phyloP scores from a whole-genome alignment of 2,797 vertebrate genomes.

The Sphenodon punctatus region DNA sequence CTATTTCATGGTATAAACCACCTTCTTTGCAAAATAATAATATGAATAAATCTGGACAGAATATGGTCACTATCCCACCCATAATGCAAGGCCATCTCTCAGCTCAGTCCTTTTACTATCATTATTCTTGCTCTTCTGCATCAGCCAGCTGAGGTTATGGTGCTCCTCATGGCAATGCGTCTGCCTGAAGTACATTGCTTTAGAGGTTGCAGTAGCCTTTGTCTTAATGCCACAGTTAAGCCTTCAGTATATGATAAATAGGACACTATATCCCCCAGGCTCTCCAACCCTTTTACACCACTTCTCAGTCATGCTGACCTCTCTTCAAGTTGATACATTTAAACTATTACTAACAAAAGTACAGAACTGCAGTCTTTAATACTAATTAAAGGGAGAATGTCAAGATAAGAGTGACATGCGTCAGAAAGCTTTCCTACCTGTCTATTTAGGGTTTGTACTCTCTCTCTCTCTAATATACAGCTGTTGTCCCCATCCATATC shows the following conservation, averaged over 20 bases:
- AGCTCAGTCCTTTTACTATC: no score
- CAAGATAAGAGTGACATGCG: neutral
- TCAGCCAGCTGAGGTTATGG: no score
- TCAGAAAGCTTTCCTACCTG: no score
- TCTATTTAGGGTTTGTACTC: no score
- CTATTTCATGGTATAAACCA: neutral
- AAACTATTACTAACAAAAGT: neutral
- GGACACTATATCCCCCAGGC: no score
- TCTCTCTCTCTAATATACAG: no score
- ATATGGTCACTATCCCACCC: neutral
- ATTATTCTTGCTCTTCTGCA: no score
- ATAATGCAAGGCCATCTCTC: no score
- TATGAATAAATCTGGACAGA: neutral
- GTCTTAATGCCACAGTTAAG: neutral
- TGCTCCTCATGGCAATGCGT: neutral
- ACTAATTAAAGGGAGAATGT: neutral
- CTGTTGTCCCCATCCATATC: no score
- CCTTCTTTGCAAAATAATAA: no score
- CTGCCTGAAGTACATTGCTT: neutral
- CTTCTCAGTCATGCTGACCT: neutral
- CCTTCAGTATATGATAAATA: no score
- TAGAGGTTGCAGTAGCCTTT: neutral
- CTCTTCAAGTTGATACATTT: neutral
- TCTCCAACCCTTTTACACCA: neutral
- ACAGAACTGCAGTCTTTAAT: neutral